A percentile compares a stretch with the other conserved stretches of the same genome.
phyloP scores from a whole-genome alignment of 1,140 invertebrate genomes.

The Habropoda laboriosa region DNA sequence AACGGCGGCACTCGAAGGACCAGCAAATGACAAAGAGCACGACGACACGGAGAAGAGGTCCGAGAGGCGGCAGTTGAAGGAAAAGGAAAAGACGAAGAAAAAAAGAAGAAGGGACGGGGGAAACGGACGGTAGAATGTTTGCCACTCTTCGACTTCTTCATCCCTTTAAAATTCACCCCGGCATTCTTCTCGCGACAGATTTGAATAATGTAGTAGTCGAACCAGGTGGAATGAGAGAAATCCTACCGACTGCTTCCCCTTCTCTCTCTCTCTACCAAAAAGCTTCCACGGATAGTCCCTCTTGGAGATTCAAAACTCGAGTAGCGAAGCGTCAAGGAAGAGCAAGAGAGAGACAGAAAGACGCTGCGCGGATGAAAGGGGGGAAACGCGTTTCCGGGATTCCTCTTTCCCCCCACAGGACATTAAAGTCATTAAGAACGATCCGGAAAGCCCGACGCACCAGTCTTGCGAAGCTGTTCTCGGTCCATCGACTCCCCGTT shows the following conservation, averaged over 20 bases:
- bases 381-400: conserved; percentile 33
- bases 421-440: conserved; percentile 55
- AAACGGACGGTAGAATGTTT: conserved; percentile 1
- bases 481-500: conserved; percentile 34
- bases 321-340: conserved; percentile 19
- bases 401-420: neutral
- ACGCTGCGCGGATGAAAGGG: neutral
- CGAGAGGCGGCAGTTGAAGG: neutral
- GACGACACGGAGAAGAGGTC: neutral
- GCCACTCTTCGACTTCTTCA: conserved; percentile 52
- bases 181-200: conserved; percentile 65
- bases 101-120: neutral
- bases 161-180: conserved; percentile 71
- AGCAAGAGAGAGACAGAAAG: no score
- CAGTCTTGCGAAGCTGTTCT: conserved; percentile 1
- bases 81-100: neutral
- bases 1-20: no score
- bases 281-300: neutral
- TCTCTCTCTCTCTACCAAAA: neutral
- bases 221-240: conserved; percentile 5
- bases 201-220: conserved; percentile 72
- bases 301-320: conserved; percentile 56
- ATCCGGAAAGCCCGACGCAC: conserved; percentile 16
- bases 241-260: conserved; percentile 32
- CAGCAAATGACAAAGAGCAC: neutral